Conservation (phyloP, 2,797 vertebrate species). For the Ptychobarbus kaznakovi region DNA sequence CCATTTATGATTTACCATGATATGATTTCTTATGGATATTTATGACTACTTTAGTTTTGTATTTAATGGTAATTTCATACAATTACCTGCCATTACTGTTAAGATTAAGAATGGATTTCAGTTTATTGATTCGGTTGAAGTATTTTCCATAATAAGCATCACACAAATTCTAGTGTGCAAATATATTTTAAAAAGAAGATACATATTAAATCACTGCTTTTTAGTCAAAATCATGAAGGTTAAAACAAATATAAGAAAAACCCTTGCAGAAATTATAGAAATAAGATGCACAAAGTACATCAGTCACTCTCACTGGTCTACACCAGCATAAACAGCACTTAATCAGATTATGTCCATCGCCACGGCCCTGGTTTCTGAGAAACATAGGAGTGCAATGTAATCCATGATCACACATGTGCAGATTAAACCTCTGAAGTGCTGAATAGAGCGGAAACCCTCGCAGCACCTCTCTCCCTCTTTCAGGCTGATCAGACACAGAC, state of each 20-base stretch:
- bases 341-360: conserved; percentile 47
- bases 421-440: conserved; percentile 61
- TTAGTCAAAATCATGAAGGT: not conserved
- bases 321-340: conserved; percentile 24
- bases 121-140: not conserved
- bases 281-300: conserved; percentile 33
- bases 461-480: conserved; percentile 19
- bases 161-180: not conserved
- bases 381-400: conserved; percentile 43
- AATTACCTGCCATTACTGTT: not conserved
- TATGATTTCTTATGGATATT: not conserved
- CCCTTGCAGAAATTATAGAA: conserved; percentile 4
- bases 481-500: conserved; percentile 17
- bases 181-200: not conserved
- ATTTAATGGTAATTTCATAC: not conserved
- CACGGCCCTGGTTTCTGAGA: conserved; percentile 37
- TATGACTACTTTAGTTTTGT: not conserved
- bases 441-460: conserved; percentile 59
- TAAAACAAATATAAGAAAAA: not conserved
- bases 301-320: conserved; percentile 20
- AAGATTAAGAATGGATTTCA: not conserved
- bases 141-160: not conserved
- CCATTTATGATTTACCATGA: not conserved
- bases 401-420: conserved; percentile 55
- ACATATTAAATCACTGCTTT: not conserved